Evolutionary conservation across 2,113 vertebrate genomes (phyloP), one percentile per base, ranked within the genome.

Genomic region (Scatophagus argus): DNA sequence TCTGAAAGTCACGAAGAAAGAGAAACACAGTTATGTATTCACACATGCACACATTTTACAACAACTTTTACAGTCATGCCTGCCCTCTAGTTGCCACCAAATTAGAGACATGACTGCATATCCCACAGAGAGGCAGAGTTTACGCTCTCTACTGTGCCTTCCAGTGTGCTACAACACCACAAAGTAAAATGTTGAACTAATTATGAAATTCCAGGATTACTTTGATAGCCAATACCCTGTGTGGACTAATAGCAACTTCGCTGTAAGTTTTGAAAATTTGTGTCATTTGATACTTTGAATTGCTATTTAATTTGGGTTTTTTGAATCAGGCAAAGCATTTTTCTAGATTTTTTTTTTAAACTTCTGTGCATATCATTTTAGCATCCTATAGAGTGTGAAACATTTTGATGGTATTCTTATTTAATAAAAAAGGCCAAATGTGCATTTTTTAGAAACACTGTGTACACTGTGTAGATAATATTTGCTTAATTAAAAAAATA

Each of bases 71-170:
- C 74, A 82, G 85, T 75, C 92, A 89, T 88, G 93, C 82, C 90
- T 94, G 93, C 93, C 92, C 91, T 91, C 91, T 93, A 91, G 94
- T 94, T 94, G 92, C 81, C 90, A 86, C 51, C 49, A 74, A 76
- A 82, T 84, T 78, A 84, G 56, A 82, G 65, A 83, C 85, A 87
- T 36, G 41, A 44, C 41, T 38, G 56, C 51, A 68, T 32, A 27
- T 14, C 36, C 61, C 61, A 43, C 54, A 66, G 43, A 54, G 39
- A 71, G 31, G 36, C n/a, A 46, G n/a, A 55, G 27, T 12, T 34
- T 19, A n/a, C n/a, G n/a, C 27, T 80, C 32, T 19, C n/a, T 16
- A 32, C 14, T 58, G 64, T 12, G 19, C 38, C 32, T 19, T 4
- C 16, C 34, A 21, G 2, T 19, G 2, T 58, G 31, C 6, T 36